phyloP scores from a whole-genome alignment of 2,888 invertebrate species.

The Troilus luridus region DNA sequence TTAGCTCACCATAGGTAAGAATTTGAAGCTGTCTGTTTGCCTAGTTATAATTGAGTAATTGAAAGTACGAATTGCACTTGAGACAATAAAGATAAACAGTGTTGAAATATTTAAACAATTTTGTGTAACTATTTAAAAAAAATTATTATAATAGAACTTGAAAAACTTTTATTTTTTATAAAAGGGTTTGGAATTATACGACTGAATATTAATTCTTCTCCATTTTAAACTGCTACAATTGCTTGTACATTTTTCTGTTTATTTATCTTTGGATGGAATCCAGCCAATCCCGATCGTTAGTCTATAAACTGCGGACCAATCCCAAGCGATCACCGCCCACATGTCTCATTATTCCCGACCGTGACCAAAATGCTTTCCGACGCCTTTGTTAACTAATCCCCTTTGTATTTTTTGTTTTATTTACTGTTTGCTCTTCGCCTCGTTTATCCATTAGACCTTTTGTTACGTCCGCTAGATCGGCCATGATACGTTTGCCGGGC shows the following conservation, averaged over 20 bases:
- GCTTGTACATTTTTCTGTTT: too few species aligned
- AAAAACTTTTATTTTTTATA: too few species aligned
- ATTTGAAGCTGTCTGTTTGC: too few species aligned
- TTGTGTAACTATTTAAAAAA: not conserved
- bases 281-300: not conserved
- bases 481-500: not conserved
- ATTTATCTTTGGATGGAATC: not conserved
- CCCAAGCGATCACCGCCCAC: conserved; percentile 43
- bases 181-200: too few species aligned
- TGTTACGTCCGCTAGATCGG: not conserved
- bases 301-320: not conserved
- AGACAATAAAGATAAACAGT: not conserved
- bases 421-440: not conserved
- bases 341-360: conserved; percentile 44
- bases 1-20: too few species aligned
- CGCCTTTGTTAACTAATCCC: conserved; percentile 53
- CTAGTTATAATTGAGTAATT: too few species aligned
- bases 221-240: too few species aligned
- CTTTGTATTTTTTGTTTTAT: conserved; percentile 38
- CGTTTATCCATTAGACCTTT: not conserved
- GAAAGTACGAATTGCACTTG: not conserved
- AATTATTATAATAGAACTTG: not conserved
- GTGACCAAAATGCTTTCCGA: conserved; percentile 46
- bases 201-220: too few species aligned
- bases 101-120: not conserved